Conservation (phyloP, 2,888 invertebrate species). For the Sericinus montela region DNA sequence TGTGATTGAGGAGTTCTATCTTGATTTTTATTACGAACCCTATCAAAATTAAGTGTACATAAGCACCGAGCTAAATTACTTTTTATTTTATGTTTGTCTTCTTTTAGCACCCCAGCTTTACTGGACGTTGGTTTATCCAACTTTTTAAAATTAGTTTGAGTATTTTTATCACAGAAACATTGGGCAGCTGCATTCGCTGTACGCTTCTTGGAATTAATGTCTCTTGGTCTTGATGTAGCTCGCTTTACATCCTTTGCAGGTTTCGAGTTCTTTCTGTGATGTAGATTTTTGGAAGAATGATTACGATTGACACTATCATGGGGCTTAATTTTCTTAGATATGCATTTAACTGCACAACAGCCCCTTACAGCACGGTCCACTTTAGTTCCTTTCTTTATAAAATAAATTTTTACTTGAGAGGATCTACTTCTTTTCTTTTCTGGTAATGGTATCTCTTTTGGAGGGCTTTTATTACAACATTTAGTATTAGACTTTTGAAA, state of each 20-base stretch:
- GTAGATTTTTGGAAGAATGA: neutral
- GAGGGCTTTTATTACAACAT: neutral
- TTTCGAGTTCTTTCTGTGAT: slow-evolving; percentile 3
- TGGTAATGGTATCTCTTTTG: neutral
- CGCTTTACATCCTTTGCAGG: neutral
- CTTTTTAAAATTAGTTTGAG: slow-evolving; percentile 9
- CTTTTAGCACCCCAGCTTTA: neutral
- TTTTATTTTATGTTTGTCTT: neutral
- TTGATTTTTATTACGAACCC: neutral
- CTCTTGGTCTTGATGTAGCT: neutral
- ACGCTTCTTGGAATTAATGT: neutral
- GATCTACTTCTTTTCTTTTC: slow-evolving; percentile 6
- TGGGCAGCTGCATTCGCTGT: neutral
- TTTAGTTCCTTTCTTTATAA: slow-evolving; percentile 5
- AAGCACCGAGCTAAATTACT: neutral
- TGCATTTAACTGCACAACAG: neutral
- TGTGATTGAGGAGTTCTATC: neutral
- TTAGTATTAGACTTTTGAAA: neutral
- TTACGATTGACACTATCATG: neutral
- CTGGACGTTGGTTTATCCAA: slow-evolving; percentile 1
- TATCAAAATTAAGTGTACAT: neutral
- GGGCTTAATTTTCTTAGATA: neutral
- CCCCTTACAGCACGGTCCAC: neutral
- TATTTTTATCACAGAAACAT: slow-evolving; percentile 12
- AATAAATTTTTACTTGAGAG: slow-evolving; percentile 11